A percentile compares a stretch with the other conserved stretches of the same genome.
Conservation (phyloP, 1,140 invertebrate species). For the Neodiprion lecontei region DNA sequence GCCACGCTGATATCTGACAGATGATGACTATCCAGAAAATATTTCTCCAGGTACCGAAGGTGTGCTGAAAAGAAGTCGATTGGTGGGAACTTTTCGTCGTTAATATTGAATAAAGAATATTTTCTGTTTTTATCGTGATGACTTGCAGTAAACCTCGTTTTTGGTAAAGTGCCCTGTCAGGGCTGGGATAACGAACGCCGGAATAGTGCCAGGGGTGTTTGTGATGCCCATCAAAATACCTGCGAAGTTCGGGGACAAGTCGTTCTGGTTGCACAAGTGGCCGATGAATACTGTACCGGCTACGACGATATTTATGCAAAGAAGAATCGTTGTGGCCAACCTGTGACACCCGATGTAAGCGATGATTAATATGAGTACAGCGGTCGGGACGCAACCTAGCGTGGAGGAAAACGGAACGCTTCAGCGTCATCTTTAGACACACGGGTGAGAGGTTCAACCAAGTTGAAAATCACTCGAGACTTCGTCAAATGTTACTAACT, state of each 20-base stretch:
- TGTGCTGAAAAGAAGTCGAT: conserved; percentile 68
- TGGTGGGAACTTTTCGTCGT: neutral
- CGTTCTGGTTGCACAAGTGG: conserved; percentile 87
- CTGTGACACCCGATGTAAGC: conserved; percentile 74
- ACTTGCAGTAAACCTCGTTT: conserved; percentile 63
- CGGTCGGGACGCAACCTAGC: conserved; percentile 70
- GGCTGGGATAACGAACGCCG: conserved; percentile 83
- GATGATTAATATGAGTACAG: conserved; percentile 70
- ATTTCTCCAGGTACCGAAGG: conserved; percentile 78
- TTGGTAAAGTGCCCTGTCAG: conserved; percentile 79
- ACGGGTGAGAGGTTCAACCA: neutral
- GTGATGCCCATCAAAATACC: conserved; percentile 86
- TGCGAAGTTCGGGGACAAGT: conserved; percentile 88
- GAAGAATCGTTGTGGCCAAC: conserved; percentile 70
- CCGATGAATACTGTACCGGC: conserved; percentile 86
- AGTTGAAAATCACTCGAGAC: conserved; percentile 13
- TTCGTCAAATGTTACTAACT: conserved; percentile 55
- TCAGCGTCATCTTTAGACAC: neutral
- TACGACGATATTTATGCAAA: conserved; percentile 74
- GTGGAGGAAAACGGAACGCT: conserved; percentile 21
- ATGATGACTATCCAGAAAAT: conserved; percentile 83
- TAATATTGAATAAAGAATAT: neutral
- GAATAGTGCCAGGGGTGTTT: conserved; percentile 85
- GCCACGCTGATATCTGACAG: conserved; percentile 74
- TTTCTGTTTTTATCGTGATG: neutral